Percentiles rank a stretch among this genome's conserved stretches.
phyloP scores from a whole-genome alignment of 2,888 invertebrate genomes.

The Ectemnius lituratus region DNA sequence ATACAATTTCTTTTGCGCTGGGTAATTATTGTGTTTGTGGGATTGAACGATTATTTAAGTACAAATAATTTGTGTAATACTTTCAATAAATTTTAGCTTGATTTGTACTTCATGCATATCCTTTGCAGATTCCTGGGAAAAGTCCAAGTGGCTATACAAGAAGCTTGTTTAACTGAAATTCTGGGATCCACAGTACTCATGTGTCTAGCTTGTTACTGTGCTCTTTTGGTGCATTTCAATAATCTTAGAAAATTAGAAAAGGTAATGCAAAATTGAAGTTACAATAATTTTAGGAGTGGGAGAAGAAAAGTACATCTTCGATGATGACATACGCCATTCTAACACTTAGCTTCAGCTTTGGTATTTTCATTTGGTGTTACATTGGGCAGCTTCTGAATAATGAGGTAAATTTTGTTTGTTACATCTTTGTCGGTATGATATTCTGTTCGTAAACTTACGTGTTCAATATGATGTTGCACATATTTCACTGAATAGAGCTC shows the following conservation, averaged over 20 bases:
- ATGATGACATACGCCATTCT: not conserved
- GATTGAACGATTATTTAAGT: too few species aligned
- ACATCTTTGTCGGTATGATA: not conserved
- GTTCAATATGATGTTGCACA: not conserved
- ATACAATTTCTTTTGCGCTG: too few species aligned
- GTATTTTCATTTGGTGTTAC: not conserved
- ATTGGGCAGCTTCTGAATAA: not conserved
- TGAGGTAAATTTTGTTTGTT: not conserved
- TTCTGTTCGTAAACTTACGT: not conserved
- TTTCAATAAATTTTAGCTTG: not conserved
- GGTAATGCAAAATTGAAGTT: not conserved
- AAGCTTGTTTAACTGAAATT: not conserved
- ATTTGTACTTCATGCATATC: not conserved
- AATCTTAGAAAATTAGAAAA: not conserved
- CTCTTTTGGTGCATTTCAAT: not conserved
- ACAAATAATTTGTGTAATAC: too few species aligned
- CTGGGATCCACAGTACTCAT: not conserved
- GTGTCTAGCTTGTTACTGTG: not conserved
- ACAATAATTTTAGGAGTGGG: constrained; percentile 1
- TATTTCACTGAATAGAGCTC: constrained; percentile 19
- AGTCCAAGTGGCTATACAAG: not conserved
- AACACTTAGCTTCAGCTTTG: not conserved
- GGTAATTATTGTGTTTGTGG: too few species aligned
- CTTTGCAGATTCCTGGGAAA: not conserved
- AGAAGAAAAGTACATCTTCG: not conserved